phyloP scores from a whole-genome alignment of 2,797 vertebrate genomes.

The Rhinoraja longicauda region DNA sequence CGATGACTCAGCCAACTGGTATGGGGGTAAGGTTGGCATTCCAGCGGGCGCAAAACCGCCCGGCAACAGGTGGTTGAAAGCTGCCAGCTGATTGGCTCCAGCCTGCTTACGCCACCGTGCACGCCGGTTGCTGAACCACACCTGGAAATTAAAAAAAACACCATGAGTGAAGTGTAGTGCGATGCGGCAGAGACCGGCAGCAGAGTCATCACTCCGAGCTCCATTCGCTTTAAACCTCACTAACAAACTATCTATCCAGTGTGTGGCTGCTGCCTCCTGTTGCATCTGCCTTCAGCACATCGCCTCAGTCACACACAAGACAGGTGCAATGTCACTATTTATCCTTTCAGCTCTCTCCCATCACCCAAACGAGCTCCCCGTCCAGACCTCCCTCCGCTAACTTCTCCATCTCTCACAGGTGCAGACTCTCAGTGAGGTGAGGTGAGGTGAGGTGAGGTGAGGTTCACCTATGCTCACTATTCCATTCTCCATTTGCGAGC shows the following conservation, averaged over 20 bases:
- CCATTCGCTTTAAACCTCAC: no score
- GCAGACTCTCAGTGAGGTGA: background rate
- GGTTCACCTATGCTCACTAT: background rate
- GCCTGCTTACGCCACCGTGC: constrained; percentile 97
- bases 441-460: background rate
- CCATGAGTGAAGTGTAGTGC: background rate
- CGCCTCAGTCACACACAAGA: background rate
- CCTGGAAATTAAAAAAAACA: constrained; percentile 54
- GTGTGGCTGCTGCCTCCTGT: background rate
- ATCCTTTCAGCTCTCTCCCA: background rate
- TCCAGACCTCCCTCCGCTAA: background rate
- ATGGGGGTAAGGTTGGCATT: constrained; percentile 86
- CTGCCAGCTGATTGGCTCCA: constrained; percentile 89
- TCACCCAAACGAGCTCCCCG: background rate
- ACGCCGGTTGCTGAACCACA: constrained; percentile 95
- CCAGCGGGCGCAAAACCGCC: constrained; percentile 89
- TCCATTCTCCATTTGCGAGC: background rate
- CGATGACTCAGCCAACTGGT: constrained; percentile 86
- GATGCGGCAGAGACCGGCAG: background rate
- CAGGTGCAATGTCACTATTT: no score
- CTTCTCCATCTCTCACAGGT: background rate
- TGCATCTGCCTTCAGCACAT: background rate
- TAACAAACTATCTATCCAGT: background rate
- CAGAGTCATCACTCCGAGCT: background rate
- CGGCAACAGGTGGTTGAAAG: constrained; percentile 92